Percentiles rank a stretch among this genome's conserved stretches.
phyloP scores from a whole-genome alignment of 2,888 invertebrate genomes.

The Pristionchus exspectatus region DNA sequence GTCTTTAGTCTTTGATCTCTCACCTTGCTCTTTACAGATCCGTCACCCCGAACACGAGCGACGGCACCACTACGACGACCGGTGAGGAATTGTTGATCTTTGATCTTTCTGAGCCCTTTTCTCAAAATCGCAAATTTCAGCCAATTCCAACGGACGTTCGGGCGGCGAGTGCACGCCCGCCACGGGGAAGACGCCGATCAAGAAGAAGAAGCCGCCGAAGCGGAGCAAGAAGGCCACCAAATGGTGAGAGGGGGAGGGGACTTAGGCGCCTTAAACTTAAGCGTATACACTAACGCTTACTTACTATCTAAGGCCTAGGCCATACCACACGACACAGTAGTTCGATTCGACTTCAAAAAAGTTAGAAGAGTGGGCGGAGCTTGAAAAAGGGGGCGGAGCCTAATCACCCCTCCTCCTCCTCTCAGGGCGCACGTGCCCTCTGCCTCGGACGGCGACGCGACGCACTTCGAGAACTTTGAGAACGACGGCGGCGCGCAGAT shows the following conservation, averaged over 20 bases:
- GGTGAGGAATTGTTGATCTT: background rate
- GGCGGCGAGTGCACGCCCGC: background rate
- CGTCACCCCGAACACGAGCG: background rate
- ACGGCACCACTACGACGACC: background rate
- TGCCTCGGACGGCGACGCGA: background rate
- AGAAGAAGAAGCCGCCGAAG: background rate
- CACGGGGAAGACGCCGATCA: background rate
- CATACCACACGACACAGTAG: no score
- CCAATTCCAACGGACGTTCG: background rate
- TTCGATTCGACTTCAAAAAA: no score
- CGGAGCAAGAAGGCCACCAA: background rate
- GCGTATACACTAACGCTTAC: no score
- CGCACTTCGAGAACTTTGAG: constrained; percentile 47
- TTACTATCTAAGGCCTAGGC: no score
- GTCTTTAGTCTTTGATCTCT: background rate
- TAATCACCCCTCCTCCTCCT: background rate
- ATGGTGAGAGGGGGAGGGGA: background rate
- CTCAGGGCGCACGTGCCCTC: constrained; percentile 20
- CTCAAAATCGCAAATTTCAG: background rate
- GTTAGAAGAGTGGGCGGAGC: background rate
- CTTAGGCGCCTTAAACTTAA: no score
- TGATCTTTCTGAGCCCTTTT: background rate
- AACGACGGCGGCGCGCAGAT: constrained; percentile 14
- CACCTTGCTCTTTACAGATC: background rate
- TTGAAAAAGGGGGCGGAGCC: background rate